phyloP scores from a whole-genome alignment of 2,888 invertebrate genomes.

The Dicyrtomina minuta region DNA sequence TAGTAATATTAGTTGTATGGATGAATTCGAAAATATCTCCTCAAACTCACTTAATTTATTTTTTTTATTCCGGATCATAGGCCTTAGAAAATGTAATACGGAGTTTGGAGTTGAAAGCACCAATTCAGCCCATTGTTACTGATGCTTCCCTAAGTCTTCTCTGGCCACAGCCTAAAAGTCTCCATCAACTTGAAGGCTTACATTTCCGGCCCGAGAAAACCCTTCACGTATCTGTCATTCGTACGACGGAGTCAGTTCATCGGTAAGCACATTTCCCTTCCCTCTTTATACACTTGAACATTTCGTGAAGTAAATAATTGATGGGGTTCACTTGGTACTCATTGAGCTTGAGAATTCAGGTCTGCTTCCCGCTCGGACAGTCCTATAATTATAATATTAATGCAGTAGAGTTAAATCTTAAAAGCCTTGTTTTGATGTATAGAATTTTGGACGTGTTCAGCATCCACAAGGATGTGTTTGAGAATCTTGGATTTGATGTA shows the following conservation, averaged over 20 bases:
- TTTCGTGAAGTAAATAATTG: slow-evolving; percentile 2
- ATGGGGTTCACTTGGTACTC: neutral
- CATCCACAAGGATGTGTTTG: slow-evolving; percentile 58
- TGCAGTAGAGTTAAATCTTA: no score
- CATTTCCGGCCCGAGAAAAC: slow-evolving; percentile 59
- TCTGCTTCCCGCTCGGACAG: no score
- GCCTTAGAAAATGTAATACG: slow-evolving; percentile 51
- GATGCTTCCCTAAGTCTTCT: slow-evolving; percentile 60
- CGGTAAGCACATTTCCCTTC: slow-evolving; percentile 44
- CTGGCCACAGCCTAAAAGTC: slow-evolving; percentile 65
- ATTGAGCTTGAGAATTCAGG: neutral
- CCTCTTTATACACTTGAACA: neutral
- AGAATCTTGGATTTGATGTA: slow-evolving; percentile 59
- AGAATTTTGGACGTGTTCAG: slow-evolving; percentile 62
- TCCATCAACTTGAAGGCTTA: slow-evolving; percentile 60
- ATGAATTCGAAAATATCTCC: no score
- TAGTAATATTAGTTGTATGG: no score
- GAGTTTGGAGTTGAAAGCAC: slow-evolving; percentile 54
- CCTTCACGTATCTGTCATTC: slow-evolving; percentile 59
- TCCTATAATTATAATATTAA: no score
- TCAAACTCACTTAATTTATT: neutral
- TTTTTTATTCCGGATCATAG: slow-evolving; percentile 10
- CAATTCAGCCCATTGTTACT: slow-evolving; percentile 56
- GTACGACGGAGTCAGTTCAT: slow-evolving; percentile 54
- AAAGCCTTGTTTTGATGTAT: slow-evolving; percentile 32